Conservation (phyloP, 2,113 vertebrate genomes). For the Catharus fuscescens region DNA sequence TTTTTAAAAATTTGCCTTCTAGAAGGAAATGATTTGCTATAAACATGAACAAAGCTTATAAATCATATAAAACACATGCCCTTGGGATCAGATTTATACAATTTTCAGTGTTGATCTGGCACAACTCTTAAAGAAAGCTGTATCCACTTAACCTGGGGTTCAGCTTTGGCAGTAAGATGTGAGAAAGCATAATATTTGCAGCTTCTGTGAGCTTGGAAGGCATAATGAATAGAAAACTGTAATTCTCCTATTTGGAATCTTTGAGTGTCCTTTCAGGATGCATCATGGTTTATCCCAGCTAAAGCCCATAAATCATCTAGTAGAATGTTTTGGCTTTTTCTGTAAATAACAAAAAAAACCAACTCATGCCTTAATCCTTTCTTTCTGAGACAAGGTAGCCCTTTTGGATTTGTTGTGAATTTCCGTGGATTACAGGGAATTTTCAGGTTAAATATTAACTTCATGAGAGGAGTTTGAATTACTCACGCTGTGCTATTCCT, state of each 20-base stretch:
- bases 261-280: not conserved
- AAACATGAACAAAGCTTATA: not conserved
- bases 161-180: not conserved
- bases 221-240: not conserved
- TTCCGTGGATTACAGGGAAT: not conserved
- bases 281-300: not conserved
- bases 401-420: not conserved
- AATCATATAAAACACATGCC: not conserved
- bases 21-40: not conserved
- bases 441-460: slow-evolving; percentile 3
- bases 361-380: not conserved
- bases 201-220: not conserved
- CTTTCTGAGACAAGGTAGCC: not conserved
- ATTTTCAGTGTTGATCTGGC: not conserved
- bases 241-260: not conserved
- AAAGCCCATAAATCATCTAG: not conserved
- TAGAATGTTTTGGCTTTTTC: not conserved
- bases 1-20: not conserved
- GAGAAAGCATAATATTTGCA: not conserved
- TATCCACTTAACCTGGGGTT: not conserved
- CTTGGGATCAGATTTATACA: not conserved
- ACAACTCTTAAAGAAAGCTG: not conserved
- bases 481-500: not conserved
- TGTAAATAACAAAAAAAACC: not conserved
- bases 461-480: not conserved